Percentiles rank a stretch among this genome's conserved stretches.
These are phyloP conservation scores for Pseudotriccus pelzelni DNA, from an alignment of 2,797 vertebrate genomes.

Conservation along the genomic window DNA sequence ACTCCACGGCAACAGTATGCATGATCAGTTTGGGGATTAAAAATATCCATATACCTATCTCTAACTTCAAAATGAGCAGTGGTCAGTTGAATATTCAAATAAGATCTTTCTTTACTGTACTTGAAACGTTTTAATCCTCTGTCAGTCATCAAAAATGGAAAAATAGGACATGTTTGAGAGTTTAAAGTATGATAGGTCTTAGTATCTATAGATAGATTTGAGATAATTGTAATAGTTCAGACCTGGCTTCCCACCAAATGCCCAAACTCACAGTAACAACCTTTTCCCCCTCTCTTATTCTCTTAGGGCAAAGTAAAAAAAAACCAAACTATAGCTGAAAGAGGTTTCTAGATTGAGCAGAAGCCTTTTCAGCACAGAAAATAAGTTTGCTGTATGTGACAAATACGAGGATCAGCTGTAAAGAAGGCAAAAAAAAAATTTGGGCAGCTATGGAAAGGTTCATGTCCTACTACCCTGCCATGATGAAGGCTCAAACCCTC, in stretches of 20 bases:
- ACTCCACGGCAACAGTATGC: too few species aligned
- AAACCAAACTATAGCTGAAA: neutral
- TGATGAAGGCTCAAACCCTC: neutral
- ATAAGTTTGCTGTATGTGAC: neutral
- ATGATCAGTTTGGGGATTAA: neutral
- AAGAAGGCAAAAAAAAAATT: neutral
- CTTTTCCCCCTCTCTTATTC: too few species aligned
- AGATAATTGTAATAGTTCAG: too few species aligned
- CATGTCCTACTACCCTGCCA: neutral
- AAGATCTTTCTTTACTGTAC: neutral
- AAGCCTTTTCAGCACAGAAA: neutral
- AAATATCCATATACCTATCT: neutral
- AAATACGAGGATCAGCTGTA: neutral
- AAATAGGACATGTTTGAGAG: neutral
- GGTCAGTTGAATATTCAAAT: neutral
- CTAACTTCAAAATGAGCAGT: neutral
- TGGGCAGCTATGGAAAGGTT: neutral
- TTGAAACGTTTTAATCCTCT: neutral
- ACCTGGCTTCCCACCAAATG: too few species aligned
- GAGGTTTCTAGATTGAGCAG: neutral
- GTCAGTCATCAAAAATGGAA: neutral
- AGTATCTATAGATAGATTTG: neutral
- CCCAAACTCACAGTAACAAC: too few species aligned
- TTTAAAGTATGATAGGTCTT: neutral
- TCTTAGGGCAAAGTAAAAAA: too few species aligned